Percentiles rank a stretch among this genome's conserved stretches.
Conservation (phyloP, 2,797 vertebrate genomes). For the Pelochelys cantorii region DNA sequence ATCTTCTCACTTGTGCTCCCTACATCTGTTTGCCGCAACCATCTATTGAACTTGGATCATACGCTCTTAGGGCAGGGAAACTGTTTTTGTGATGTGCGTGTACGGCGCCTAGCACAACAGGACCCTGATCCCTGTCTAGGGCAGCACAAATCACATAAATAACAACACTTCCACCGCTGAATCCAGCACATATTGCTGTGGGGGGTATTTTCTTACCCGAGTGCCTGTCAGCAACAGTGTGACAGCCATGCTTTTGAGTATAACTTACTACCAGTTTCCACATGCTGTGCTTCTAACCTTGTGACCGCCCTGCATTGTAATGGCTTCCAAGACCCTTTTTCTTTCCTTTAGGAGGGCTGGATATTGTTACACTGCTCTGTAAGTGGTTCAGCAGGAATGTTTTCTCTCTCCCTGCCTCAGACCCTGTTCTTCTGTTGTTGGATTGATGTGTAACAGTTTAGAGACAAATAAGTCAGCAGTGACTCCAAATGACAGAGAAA, state of each 20-base stretch:
- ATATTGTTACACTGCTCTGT: not conserved
- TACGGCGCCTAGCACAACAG: not conserved
- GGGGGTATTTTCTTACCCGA: not conserved
- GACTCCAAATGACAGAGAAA: not conserved
- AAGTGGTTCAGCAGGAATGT: not conserved
- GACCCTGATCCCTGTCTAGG: not conserved
- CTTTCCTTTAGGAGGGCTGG: not conserved
- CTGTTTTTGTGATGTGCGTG: not conserved
- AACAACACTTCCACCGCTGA: not conserved
- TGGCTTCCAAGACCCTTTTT: not conserved
- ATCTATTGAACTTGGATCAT: not conserved
- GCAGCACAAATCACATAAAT: not conserved
- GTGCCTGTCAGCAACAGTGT: too few relatives aligned
- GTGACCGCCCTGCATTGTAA: not conserved
- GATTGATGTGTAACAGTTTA: not conserved
- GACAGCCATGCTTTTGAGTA: not conserved
- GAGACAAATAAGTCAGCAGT: not conserved
- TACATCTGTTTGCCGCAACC: not conserved
- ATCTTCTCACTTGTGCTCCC: not conserved
- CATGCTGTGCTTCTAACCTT: not conserved
- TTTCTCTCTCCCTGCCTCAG: fast-evolving
- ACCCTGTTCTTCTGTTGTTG: not conserved
- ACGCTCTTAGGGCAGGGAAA: not conserved
- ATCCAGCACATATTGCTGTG: not conserved
- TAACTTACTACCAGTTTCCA: not conserved